These are phyloP conservation scores for Drosophila repleta DNA, from an alignment of 1,140 invertebrate genomes.

Conservation along the genomic window DNA sequence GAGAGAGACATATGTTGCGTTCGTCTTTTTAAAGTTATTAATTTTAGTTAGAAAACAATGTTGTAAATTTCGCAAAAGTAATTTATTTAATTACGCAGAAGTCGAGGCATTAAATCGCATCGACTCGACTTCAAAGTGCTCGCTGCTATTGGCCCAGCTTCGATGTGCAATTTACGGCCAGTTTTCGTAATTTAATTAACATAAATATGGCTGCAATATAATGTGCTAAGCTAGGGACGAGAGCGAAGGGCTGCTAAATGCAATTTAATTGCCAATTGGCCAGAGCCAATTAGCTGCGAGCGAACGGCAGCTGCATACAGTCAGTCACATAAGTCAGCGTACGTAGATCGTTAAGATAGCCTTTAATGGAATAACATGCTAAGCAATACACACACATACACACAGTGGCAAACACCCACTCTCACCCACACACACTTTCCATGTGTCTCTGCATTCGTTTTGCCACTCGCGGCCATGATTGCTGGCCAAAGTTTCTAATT, in stretches of 20 bases:
- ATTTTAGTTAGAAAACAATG: slow-evolving; percentile 17
- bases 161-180: slow-evolving; percentile 7
- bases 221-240: slow-evolving; percentile 1
- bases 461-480: slow-evolving; percentile 9
- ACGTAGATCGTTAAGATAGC: background rate
- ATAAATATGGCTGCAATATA: slow-evolving; percentile 41
- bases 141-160: background rate
- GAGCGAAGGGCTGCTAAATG: slow-evolving; percentile 29
- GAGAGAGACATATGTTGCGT: slow-evolving; percentile 16
- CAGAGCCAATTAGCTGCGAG: slow-evolving; percentile 38
- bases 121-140: background rate
- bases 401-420: background rate
- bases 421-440: background rate
- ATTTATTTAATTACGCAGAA: slow-evolving; percentile 10
- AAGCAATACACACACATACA: slow-evolving; percentile 1
- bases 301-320: slow-evolving; percentile 3
- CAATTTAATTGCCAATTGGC: slow-evolving; percentile 54
- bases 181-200: slow-evolving; percentile 27
- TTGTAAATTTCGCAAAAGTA: slow-evolving; percentile 17
- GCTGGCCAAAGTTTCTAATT: slow-evolving; percentile 23
- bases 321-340: background rate
- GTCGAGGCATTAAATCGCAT: background rate
- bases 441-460: background rate
- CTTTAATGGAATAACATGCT: slow-evolving; percentile 17
- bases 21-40: slow-evolving; percentile 27